Percentiles rank a stretch among this genome's conserved stretches.
These are phyloP conservation scores for Psettodes erumei DNA, from an alignment of 2,113 vertebrate species.

Conservation along the genomic window DNA sequence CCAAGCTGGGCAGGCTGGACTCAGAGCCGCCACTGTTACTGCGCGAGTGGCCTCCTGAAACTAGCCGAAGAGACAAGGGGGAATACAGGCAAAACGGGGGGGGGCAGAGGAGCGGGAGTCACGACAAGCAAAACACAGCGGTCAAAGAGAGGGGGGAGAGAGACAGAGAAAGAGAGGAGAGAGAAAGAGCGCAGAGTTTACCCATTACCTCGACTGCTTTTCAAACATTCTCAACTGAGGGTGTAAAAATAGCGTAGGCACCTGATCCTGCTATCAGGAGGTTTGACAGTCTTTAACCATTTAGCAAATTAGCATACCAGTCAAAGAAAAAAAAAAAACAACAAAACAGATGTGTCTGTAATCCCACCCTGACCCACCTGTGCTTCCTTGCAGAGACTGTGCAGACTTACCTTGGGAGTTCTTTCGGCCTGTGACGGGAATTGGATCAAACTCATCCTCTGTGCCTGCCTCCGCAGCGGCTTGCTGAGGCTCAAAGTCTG, in stretches of 20 bases:
- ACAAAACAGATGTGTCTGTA: neutral
- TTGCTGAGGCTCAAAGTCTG: constrained; percentile 88
- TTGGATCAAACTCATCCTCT: constrained; percentile 99
- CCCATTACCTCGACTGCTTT: constrained; percentile 53
- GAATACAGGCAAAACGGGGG: constrained; percentile 41
- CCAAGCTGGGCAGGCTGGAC: constrained; percentile 98
- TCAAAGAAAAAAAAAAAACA: too few relatives aligned
- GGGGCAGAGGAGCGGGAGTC: constrained; percentile 49
- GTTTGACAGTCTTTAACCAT: neutral
- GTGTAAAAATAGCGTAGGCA: constrained; percentile 10
- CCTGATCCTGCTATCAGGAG: neutral
- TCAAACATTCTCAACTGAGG: constrained; percentile 11
- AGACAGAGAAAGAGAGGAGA: constrained; percentile 25
- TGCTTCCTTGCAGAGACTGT: neutral
- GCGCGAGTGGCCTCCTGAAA: constrained; percentile 97
- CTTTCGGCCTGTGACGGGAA: constrained; percentile 96
- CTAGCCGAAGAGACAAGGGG: constrained; percentile 66
- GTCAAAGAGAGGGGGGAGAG: constrained; percentile 68
- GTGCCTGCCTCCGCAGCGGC: constrained; percentile 86
- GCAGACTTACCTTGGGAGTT: constrained; percentile 93
- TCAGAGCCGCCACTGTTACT: constrained; percentile 99
- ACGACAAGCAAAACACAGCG: constrained; percentile 61
- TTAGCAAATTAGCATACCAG: constrained; percentile 16
- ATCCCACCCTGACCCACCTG: constrained; percentile 12
- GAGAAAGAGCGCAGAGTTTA: constrained; percentile 57